phyloP scores from a whole-genome alignment of 2,888 invertebrate genomes.

The Rhingia campestris region DNA sequence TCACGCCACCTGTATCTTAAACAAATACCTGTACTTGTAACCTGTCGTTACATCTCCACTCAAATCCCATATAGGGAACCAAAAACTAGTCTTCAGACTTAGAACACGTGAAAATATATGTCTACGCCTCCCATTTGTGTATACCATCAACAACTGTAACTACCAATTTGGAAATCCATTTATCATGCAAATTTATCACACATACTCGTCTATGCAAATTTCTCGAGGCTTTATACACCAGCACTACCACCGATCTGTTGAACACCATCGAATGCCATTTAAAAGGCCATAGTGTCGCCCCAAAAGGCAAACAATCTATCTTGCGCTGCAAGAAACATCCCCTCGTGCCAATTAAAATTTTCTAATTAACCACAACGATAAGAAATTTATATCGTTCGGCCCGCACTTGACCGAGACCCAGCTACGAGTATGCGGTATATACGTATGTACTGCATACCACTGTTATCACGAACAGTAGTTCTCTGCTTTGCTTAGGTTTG shows the following conservation, averaged over 20 bases:
- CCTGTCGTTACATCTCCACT: too few species aligned
- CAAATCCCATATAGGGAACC: too few species aligned
- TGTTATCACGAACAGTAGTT: slow-evolving; percentile 47
- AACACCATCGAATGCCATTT: slow-evolving; percentile 14
- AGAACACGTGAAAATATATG: too few species aligned
- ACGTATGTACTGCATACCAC: slow-evolving; percentile 4
- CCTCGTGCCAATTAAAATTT: slow-evolving; percentile 66
- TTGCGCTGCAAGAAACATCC: not conserved
- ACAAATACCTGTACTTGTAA: too few species aligned
- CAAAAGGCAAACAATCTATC: slow-evolving; percentile 32
- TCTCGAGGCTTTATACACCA: not conserved
- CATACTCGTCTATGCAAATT: slow-evolving; percentile 33
- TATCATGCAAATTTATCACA: slow-evolving; percentile 55
- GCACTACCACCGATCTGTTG: not conserved
- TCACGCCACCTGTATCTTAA: too few species aligned
- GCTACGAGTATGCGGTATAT: not conserved
- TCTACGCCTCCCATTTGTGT: too few species aligned
- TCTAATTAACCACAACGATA: slow-evolving; percentile 65
- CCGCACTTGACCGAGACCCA: not conserved
- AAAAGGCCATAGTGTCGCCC: slow-evolving; percentile 46
- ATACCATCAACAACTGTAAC: not conserved
- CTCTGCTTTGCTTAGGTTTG: slow-evolving; percentile 35
- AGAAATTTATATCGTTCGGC: slow-evolving; percentile 13
- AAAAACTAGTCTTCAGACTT: too few species aligned
- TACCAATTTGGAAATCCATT: slow-evolving; percentile 28